Percentiles rank a stretch among this genome's conserved stretches.
phyloP scores from a whole-genome alignment of 1,140 invertebrate species.

The Littorina saxatilis region DNA sequence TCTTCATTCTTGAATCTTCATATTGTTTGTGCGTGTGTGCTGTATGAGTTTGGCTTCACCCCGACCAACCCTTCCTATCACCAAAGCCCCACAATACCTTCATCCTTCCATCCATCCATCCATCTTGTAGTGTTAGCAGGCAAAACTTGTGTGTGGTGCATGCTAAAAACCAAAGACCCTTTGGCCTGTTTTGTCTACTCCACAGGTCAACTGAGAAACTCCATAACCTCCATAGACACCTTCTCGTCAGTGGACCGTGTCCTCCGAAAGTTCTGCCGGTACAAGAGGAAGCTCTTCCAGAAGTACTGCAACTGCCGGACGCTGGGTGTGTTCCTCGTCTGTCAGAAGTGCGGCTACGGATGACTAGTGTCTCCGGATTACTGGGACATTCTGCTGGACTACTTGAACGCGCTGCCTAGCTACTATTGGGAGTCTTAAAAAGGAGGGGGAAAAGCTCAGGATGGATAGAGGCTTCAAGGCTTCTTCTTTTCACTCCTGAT shows the following conservation, averaged over 20 bases:
- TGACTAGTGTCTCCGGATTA: constrained; percentile 51
- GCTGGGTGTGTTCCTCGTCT: constrained; percentile 71
- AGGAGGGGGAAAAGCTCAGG: not conserved
- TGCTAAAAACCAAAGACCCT: not conserved
- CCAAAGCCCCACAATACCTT: too few species aligned
- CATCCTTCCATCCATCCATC: too few species aligned
- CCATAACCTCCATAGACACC: constrained; percentile 60
- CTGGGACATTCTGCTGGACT: constrained; percentile 50
- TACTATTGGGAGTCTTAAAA: constrained; percentile 41
- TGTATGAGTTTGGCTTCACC: too few species aligned
- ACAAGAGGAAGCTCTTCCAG: constrained; percentile 63
- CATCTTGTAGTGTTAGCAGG: too few species aligned
- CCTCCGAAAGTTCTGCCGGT: constrained; percentile 65
- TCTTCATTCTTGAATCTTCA: too few species aligned
- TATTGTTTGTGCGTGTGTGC: too few species aligned
- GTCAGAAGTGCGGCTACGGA: constrained; percentile 66
- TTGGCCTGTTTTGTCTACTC: not conserved
- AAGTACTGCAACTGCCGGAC: constrained; percentile 71
- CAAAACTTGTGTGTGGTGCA: too few species aligned
- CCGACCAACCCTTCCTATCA: too few species aligned
- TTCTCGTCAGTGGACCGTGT: constrained; percentile 63
- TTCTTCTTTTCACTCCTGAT: not conserved
- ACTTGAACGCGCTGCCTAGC: constrained; percentile 38
- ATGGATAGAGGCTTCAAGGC: not conserved
- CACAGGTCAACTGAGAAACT: constrained; percentile 62